phyloP scores from a whole-genome alignment of 1,140 invertebrate genomes.

The Cotesia chilonis region DNA sequence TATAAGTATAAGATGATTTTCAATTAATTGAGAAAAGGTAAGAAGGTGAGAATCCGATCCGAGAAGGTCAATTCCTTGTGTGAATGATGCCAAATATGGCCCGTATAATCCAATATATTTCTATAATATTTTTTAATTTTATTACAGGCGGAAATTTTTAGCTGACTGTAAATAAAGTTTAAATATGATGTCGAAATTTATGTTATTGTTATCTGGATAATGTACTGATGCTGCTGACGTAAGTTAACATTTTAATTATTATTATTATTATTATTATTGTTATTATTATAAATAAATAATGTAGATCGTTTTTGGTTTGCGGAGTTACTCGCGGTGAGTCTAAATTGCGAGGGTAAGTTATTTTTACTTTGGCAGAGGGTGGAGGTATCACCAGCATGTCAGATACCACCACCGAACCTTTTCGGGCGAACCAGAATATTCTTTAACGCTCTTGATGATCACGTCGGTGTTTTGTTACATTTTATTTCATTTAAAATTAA shows the following conservation, averaged over 20 bases:
- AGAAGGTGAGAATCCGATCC: neutral
- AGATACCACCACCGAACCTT: constrained; percentile 52
- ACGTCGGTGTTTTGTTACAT: constrained; percentile 57
- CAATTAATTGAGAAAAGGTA: no score
- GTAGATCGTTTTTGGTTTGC: constrained; percentile 40
- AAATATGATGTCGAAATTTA: no score
- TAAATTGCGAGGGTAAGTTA: constrained; percentile 54
- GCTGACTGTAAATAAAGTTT: no score
- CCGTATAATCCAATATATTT: no score
- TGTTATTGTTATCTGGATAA: constrained; percentile 18
- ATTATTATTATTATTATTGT: neutral
- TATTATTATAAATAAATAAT: constrained; percentile 25
- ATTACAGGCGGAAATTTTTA: no score
- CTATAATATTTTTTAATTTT: no score
- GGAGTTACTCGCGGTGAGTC: neutral
- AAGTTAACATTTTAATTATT: neutral
- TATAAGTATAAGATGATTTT: no score
- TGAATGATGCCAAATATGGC: no score
- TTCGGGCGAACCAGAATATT: constrained; percentile 59
- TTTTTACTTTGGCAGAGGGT: constrained; percentile 54
- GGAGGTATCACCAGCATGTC: constrained; percentile 35
- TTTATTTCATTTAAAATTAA: neutral
- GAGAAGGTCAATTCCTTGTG: constrained; percentile 21
- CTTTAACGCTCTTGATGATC: constrained; percentile 36
- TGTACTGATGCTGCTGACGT: constrained; percentile 9